Evolutionary conservation across 2,797 vertebrate genomes (phyloP).

Genomic region (Pseudotriccus pelzelni): DNA sequence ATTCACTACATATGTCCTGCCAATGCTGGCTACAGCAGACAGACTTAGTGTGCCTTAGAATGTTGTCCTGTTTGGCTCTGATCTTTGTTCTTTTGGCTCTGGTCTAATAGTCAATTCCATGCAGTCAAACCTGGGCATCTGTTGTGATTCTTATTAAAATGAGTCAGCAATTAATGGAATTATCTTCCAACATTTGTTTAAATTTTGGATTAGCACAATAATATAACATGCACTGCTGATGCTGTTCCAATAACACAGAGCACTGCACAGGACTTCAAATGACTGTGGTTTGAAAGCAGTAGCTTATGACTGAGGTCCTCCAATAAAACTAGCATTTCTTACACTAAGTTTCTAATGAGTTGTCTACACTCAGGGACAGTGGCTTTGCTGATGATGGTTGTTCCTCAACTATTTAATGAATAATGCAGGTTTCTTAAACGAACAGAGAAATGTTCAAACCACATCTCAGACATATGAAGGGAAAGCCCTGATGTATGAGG

Average conservation of each 20-base stretch:
- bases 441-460: background rate
- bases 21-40: background rate
- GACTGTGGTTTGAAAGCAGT: background rate
- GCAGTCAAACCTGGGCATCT: background rate
- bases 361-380: background rate
- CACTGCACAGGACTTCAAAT: background rate
- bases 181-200: background rate
- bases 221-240: background rate
- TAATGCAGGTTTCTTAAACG: background rate
- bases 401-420: background rate
- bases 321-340: background rate
- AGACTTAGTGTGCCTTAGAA: background rate
- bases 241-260: background rate
- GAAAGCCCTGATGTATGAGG: rapidly evolving
- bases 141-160: background rate
- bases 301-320: background rate
- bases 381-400: background rate
- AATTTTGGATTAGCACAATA: background rate
- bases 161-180: background rate
- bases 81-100: background rate
- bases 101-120: background rate
- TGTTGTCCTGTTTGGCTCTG: background rate
- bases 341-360: background rate
- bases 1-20: background rate
- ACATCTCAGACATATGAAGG: background rate